These are phyloP conservation scores for Anaspis maculata DNA, from an alignment of 2,888 invertebrate species.

Conservation along the genomic window DNA sequence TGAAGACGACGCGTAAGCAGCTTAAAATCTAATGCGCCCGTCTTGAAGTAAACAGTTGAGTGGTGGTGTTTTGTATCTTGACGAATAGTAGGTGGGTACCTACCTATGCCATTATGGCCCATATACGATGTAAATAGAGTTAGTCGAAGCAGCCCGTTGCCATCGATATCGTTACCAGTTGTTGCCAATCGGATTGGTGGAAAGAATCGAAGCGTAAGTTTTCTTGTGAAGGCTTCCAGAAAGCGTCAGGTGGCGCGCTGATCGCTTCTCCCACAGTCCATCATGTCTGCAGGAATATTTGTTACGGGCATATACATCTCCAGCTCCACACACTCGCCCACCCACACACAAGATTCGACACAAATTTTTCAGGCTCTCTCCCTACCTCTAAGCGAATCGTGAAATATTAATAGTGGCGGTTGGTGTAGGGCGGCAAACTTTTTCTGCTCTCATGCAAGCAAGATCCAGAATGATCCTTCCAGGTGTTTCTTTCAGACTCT, in stretches of 20 bases:
- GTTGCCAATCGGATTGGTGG: slow-evolving; percentile 27
- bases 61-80: too few relatives aligned
- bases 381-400: too few relatives aligned
- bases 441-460: too few relatives aligned
- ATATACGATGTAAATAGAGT: not conserved
- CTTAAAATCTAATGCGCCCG: too few relatives aligned
- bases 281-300: slow-evolving; percentile 33
- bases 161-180: slow-evolving; percentile 13
- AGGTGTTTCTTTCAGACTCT: too few relatives aligned
- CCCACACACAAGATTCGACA: slow-evolving; percentile 26
- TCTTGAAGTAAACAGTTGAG: too few relatives aligned
- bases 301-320: slow-evolving; percentile 30
- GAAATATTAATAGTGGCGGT: slow-evolving; percentile 17
- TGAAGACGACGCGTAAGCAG: too few relatives aligned
- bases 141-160: not conserved
- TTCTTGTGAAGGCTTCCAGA: slow-evolving; percentile 15
- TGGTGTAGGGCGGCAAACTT: too few relatives aligned
- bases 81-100: too few relatives aligned
- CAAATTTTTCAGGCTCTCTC: slow-evolving; percentile 24
- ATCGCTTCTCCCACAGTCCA: slow-evolving; percentile 36
- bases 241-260: slow-evolving; percentile 31
- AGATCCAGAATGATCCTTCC: too few relatives aligned
- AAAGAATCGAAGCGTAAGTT: slow-evolving; percentile 26
- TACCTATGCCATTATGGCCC: not conserved
- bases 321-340: slow-evolving; percentile 24